These are phyloP conservation scores for Leuciscus idus DNA, from an alignment of 2,113 vertebrate genomes.

Conservation along the genomic window DNA sequence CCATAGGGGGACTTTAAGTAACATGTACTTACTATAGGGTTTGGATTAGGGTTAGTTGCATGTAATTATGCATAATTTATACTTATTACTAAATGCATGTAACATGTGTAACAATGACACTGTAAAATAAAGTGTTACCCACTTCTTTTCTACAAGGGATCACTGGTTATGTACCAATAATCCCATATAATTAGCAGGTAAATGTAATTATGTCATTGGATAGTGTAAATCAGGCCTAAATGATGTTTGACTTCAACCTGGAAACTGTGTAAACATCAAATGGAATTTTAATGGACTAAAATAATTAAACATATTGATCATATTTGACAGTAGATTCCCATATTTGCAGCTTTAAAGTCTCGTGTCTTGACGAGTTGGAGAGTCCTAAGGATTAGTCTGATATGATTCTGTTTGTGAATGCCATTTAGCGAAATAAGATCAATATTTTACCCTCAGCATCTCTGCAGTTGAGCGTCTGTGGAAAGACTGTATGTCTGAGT, in stretches of 20 bases:
- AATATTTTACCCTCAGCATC: conserved; percentile 4
- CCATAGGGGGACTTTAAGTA: too few species aligned
- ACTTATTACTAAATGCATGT: too few species aligned
- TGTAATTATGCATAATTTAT: too few species aligned
- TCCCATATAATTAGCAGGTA: not conserved
- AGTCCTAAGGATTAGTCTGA: not conserved
- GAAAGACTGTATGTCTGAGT: conserved; percentile 6
- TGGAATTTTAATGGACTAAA: not conserved
- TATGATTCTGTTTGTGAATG: not conserved
- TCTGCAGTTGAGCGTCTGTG: not conserved
- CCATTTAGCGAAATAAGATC: not conserved
- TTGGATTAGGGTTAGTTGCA: too few species aligned
- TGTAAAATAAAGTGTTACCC: too few species aligned
- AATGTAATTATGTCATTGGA: not conserved
- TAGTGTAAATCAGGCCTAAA: not conserved
- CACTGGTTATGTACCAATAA: not conserved
- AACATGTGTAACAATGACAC: too few species aligned
- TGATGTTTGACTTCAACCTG: not conserved
- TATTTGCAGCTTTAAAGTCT: not conserved
- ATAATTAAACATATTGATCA: not conserved
- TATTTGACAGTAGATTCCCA: not conserved
- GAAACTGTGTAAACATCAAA: not conserved
- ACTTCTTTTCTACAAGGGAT: not conserved
- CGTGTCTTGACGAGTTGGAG: not conserved
- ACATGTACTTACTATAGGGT: too few species aligned